Evolutionary conservation across 1,140 invertebrate genomes (phyloP), one percentile per base, ranked within the genome.

Genomic region (Notospermus geniculatus): DNA sequence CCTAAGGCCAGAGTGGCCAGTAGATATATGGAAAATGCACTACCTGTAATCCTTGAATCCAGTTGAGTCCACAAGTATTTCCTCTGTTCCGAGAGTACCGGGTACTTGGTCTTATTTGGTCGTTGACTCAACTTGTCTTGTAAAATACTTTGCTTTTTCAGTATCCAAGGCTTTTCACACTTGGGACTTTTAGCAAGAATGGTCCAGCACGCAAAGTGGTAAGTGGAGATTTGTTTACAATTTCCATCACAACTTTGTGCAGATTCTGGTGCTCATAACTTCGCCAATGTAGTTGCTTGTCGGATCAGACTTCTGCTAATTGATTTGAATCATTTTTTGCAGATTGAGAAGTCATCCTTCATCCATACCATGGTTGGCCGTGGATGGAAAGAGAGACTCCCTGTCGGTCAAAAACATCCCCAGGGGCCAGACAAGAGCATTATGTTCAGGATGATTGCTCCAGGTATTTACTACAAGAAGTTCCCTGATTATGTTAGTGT

Each of bases 81-180:
- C n/a, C n/a, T n/a, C n/a, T n/a, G n/a, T n/a, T n/a, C n/a, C n/a
- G n/a, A n/a, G n/a, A n/a, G n/a, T n/a, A n/a, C n/a, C n/a, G n/a
- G n/a, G n/a, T n/a, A n/a, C n/a, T n/a, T n/a, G n/a, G n/a, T n/a
- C n/a, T n/a, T n/a, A n/a, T n/a, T n/a, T n/a, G n/a, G n/a, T n/a
- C n/a, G n/a, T n/a, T n/a, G n/a, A n/a, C n/a, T n/a, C n/a, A n/a
- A n/a, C n/a, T n/a, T n/a, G n/a, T n/a, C n/a, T n/a, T n/a, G n/a
- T n/a, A n/a, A n/a, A 15, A 4, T 36, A 15, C 15, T 36, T 62
- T 64, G 65, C 67, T 61, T 66, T 79, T 83, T 55, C 78, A 89
- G 84, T 87, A 88, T 80, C 92, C 92, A 0, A 73, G 82, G 63
- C 73, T 93, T 11, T 91, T 93, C 69, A 89, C 90, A 1, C 77